These are phyloP conservation scores for Ceratitis capitata DNA, from an alignment of 1,140 invertebrate genomes.

Conservation along the genomic window DNA sequence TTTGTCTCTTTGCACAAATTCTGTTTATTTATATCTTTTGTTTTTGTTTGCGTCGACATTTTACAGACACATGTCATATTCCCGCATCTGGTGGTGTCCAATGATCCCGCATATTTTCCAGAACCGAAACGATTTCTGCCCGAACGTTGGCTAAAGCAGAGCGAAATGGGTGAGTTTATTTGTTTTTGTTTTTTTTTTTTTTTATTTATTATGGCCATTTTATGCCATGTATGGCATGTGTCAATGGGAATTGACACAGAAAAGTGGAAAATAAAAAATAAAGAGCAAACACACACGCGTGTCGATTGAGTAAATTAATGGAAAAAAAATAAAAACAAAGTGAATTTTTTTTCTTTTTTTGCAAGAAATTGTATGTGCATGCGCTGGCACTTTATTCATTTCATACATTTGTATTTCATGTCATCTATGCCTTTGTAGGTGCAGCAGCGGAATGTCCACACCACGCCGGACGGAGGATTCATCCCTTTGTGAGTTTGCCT, in stretches of 20 bases:
- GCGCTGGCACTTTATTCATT: not conserved
- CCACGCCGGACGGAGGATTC: conserved; percentile 66
- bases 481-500: conserved; percentile 81
- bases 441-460: conserved; percentile 51
- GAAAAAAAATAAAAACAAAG: not conserved
- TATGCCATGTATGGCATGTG: not conserved
- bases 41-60: not conserved
- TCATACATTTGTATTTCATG: conserved; percentile 20
- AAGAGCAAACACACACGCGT: not conserved
- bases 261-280: not conserved
- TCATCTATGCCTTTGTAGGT: too few species aligned
- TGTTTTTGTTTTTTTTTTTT: not conserved
- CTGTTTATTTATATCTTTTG: not conserved
- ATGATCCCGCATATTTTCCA: conserved; percentile 77
- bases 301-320: not conserved
- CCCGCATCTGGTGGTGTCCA: conserved; percentile 82
- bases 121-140: conserved; percentile 75
- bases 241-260: conserved; percentile 18
- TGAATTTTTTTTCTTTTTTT: not conserved
- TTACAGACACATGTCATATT: conserved; percentile 81
- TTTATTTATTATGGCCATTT: too few species aligned
- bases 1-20: not conserved
- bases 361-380: not conserved
- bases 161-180: conserved; percentile 33
- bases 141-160: conserved; percentile 77